Percentiles rank a stretch among this genome's conserved stretches.
phyloP scores from a whole-genome alignment of 2,888 invertebrate species.

The Stenchaetothrips biformis region DNA sequence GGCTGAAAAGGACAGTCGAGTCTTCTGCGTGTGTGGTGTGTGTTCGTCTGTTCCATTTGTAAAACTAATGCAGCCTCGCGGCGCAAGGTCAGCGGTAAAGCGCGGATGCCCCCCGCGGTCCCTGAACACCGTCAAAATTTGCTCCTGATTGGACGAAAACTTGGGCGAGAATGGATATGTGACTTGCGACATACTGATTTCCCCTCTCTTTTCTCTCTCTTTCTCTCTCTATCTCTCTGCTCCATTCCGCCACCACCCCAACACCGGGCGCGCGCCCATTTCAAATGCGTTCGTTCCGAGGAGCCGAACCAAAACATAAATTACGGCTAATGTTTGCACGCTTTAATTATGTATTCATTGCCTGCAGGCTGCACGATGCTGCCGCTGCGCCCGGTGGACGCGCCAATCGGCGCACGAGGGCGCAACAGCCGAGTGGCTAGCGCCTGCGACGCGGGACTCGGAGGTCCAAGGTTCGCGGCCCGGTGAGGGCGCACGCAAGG shows the following conservation, averaged over 20 bases:
- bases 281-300: constrained; percentile 17
- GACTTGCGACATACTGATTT: background rate
- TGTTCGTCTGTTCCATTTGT: too few species aligned
- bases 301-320: constrained; percentile 22
- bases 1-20: too few species aligned
- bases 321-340: constrained; percentile 23
- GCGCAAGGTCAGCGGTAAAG: too few species aligned
- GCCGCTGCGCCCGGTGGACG: too few species aligned
- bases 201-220: background rate
- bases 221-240: too few species aligned
- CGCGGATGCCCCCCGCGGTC: too few species aligned
- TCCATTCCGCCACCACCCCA: background rate
- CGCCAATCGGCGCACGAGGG: background rate
- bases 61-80: too few species aligned
- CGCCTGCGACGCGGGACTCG: background rate
- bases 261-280: background rate
- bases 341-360: constrained; percentile 25
- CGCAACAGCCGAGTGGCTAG: background rate
- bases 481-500: background rate
- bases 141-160: too few species aligned
- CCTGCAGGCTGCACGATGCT: background rate
- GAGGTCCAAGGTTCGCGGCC: background rate
- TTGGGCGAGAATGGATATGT: background rate
- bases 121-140: too few species aligned
- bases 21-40: too few species aligned